phyloP scores from a whole-genome alignment of 2,797 vertebrate genomes.

The Craterocephalus amniculus region DNA sequence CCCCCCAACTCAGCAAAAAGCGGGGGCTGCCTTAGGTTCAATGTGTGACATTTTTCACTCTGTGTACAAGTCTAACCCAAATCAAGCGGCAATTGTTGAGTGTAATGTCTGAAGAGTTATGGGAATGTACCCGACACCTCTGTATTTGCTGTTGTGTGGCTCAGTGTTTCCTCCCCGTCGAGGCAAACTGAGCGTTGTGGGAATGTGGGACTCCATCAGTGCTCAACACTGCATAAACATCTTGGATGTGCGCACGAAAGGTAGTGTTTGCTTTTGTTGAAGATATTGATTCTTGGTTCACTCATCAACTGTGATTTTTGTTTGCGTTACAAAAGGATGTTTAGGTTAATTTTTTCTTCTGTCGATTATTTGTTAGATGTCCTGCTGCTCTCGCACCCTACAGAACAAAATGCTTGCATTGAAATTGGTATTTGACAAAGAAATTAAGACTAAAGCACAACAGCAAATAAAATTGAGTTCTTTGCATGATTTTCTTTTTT shows the following conservation, averaged over 20 bases:
- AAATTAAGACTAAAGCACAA: constrained; percentile 84
- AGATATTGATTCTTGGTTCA: constrained; percentile 60
- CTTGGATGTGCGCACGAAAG: constrained; percentile 69
- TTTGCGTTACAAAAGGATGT: constrained; percentile 65
- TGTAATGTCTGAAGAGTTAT: constrained; percentile 60
- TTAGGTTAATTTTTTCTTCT: constrained; percentile 32
- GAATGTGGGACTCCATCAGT: constrained; percentile 55
- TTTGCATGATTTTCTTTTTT: constrained; percentile 78
- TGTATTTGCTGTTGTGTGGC: constrained; percentile 61
- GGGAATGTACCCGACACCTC: constrained; percentile 61
- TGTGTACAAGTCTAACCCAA: constrained; percentile 58
- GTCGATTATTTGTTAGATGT: constrained; percentile 64
- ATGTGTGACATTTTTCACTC: constrained; percentile 58
- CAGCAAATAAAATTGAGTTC: constrained; percentile 81
- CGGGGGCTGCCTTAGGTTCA: constrained; percentile 73
- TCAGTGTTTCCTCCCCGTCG: constrained; percentile 44
- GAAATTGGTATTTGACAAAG: constrained; percentile 79
- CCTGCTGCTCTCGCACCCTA: constrained; percentile 62
- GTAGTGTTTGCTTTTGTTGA: constrained; percentile 77
- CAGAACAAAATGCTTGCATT: constrained; percentile 72
- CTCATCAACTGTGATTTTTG: constrained; percentile 75
- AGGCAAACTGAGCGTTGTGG: constrained; percentile 47
- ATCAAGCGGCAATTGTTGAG: constrained; percentile 57
- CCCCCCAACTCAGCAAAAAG: constrained; percentile 55
- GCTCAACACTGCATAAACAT: constrained; percentile 50